Base-by-base conservation (phyloP, 2,797 vertebrate species). In the Aldrovandia affinis region DNA sequence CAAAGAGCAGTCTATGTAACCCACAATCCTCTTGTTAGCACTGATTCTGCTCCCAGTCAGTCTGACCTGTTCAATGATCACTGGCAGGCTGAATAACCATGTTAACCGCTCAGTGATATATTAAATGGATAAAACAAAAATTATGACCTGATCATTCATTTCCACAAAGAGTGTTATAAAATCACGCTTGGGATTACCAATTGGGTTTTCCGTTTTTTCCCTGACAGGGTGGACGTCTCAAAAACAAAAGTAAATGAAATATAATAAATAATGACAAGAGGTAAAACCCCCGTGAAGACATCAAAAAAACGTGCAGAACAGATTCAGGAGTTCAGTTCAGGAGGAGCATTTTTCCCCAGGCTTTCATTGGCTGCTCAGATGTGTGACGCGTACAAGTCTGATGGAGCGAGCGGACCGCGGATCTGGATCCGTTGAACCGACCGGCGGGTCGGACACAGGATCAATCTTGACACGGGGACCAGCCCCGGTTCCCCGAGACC, bases 241-340 rank as follows among this genome's bases (percentile, higher is more conserved):
- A n/a, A n/a, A n/a, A n/a, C n/a, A n/a, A n/a, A n/a, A n/a, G n/a
- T n/a, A n/a, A 2, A 33, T 30, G 2, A 33, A 68, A 30, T 2
- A 33, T 2, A 6, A 12, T 30, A 14, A 6, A 68, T 20, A 14
- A 33, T 30, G 30, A 30, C 15, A 68, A 12, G n/a, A n/a, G 18
- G 18, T 33, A 68, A 33, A 68, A 30, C 28, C 28, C 61, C 61
- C 30, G 14, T 68, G 30, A 33, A 30, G 6, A 68, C 25, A 68
- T 68, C 14, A 68, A 68, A 63, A 68, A 30, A n/a, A n/a, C n/a
- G n/a, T 68, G 57, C 57, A 59, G 22, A 59, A 59, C 63, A 68
- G 1, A 63, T n/a, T 14, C 50, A n/a, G n/a, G n/a, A 63, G 12
- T 33, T 68, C 57, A 33, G 12, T 30, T 33, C n/a, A n/a, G n/a